Evolutionary conservation across 2,888 invertebrate genomes (phyloP), one percentile per base, ranked within the genome.

Genomic region (Eutolmus rufibarbis): DNA sequence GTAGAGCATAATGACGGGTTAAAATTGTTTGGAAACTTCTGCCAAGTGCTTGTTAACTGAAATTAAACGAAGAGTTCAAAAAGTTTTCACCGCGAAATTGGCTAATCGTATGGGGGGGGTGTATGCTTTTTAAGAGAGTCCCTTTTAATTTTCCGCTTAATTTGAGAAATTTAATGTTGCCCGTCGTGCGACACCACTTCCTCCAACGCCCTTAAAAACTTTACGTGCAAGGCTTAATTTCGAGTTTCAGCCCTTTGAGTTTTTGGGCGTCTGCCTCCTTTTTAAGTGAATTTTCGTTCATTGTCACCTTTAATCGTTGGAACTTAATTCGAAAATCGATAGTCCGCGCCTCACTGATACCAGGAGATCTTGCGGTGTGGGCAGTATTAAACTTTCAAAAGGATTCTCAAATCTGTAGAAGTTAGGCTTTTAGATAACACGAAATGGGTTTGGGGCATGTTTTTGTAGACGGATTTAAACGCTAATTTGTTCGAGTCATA

Each of bases 1-100:
- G 34, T 76, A 74, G 86, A 78, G 86, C 74, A 77, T 86, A 86
- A 88, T 86, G 88, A 88, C 74, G 88, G 86, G 86, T 88, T 88
- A 76, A 88, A 88, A 88, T 88, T 88, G 88, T 88, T 88, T 56
- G 31, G 81, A 86, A 88, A 88, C 88, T 88, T 88, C 78, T 86
- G 88, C 88, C 88, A 88, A 88, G 77, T 86, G 86, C 86, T 86
- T 88, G 86, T 86, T 86, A 86, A 86, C 81, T 82, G 88, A 88
- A 88, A 88, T 88, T 88, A 88, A 86, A 81, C 76, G 57, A 82
- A 86, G 86, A 82, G 37, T 82, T 82, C 56, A 82, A 79, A 79
- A 88, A 88, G 86, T 85, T 78, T 76, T 66, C 74, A 40, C 40
- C 43, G 40, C 79, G 87, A 81, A 74, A 74, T 78, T 82, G 66